phyloP scores from a whole-genome alignment of 2,113 vertebrate genomes.

The Cebus imitator region DNA sequence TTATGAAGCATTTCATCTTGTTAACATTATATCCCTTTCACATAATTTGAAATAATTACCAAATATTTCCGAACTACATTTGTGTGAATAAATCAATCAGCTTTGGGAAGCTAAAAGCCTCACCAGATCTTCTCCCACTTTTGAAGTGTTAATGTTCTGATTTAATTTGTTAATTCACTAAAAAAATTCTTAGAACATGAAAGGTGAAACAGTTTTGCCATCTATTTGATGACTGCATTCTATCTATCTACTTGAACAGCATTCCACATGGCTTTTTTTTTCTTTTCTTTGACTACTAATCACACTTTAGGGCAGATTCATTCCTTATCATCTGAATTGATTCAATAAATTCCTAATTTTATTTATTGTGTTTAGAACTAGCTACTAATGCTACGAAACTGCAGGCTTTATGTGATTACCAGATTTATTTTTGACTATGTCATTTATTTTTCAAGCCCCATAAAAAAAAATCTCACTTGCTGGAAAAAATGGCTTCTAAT shows the following conservation, averaged over 20 bases:
- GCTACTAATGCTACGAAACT: background rate
- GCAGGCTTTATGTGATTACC: background rate
- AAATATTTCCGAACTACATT: conserved; percentile 62
- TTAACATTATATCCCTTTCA: conserved; percentile 61
- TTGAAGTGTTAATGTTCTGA: background rate
- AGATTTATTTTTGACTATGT: background rate
- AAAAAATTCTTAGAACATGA: background rate
- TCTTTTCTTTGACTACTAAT: background rate
- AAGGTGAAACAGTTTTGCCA: background rate
- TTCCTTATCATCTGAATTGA: background rate
- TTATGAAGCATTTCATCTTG: conserved; percentile 64
- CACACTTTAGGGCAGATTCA: background rate
- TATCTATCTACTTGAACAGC: background rate
- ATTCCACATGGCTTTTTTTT: background rate
- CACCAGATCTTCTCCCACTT: conserved; percentile 20
- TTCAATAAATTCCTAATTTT: background rate
- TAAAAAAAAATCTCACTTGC: background rate
- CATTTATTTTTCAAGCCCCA: background rate
- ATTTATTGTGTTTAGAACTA: background rate
- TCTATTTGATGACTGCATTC: background rate
- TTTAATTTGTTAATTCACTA: conserved; percentile 32
- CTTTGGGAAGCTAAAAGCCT: background rate
- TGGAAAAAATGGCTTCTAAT: background rate
- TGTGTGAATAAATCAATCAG: conserved; percentile 57
- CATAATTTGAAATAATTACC: conserved; percentile 68